phyloP scores from a whole-genome alignment of 37 sponge, comb jelly and placozoan species.

The Ephydatia muelleri region DNA sequence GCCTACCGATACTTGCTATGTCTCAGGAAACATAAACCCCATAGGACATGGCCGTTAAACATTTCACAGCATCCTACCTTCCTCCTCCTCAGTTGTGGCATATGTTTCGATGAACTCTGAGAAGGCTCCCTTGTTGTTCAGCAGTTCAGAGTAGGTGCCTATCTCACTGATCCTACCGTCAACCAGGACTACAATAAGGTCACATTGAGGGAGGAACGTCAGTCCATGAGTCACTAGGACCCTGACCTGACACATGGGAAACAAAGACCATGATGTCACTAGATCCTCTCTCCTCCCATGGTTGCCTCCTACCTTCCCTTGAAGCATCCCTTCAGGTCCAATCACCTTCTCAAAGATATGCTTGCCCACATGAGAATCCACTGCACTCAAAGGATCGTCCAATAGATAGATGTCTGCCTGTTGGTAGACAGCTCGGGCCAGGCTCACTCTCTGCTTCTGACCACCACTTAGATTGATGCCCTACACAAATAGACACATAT shows the following conservation, averaged over 20 bases:
- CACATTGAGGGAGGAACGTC: slow-evolving; percentile 86
- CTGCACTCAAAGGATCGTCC: slow-evolving; percentile 97
- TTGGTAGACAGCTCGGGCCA: slow-evolving; percentile 97
- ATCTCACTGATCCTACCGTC: slow-evolving; percentile 76
- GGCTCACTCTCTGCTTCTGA: slow-evolving; percentile 98
- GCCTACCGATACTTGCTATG: too few relatives aligned
- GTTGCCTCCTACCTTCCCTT: slow-evolving; percentile 73
- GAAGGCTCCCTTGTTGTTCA: slow-evolving; percentile 73
- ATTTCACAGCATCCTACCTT: too few relatives aligned
- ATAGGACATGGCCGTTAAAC: too few relatives aligned
- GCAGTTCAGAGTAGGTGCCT: slow-evolving; percentile 78
- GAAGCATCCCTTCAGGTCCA: slow-evolving; percentile 94
- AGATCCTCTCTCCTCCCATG: not conserved
- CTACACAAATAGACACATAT: slow-evolving; percentile 12
- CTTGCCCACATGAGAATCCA: slow-evolving; percentile 98
- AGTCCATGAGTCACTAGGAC: slow-evolving; percentile 91
- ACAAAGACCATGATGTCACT: not conserved
- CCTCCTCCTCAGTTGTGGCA: slow-evolving; percentile 27
- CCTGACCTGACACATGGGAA: slow-evolving; percentile 56
- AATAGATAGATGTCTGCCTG: slow-evolving; percentile 91
- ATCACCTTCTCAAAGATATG: slow-evolving; percentile 98
- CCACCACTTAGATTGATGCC: slow-evolving; percentile 99
- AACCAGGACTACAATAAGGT: slow-evolving; percentile 78
- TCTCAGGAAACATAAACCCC: too few relatives aligned
- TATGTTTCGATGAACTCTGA: slow-evolving; percentile 72